Percentiles rank a stretch among this genome's conserved stretches.
Conservation (phyloP, 30 jellyfish, hydroid and myxozoan genomes). For the Rhopilema esculentum region DNA sequence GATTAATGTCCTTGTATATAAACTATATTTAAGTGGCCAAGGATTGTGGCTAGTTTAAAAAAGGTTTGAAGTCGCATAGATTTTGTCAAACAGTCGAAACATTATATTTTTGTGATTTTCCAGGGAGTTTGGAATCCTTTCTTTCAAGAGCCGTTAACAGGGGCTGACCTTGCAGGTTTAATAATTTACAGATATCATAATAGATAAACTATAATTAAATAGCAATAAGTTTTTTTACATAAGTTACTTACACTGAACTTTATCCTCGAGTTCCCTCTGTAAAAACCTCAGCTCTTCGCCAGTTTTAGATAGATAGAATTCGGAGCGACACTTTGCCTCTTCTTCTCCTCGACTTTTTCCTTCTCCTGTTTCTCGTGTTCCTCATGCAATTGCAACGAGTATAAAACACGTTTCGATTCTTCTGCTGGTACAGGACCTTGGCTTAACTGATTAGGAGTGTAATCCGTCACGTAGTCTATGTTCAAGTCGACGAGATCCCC, state of each 20-base stretch:
- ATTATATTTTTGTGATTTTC: too few species aligned
- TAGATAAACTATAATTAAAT: too few species aligned
- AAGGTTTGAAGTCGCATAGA: too few species aligned
- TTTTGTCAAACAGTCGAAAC: too few species aligned
- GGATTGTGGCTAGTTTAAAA: too few species aligned
- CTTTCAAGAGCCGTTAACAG: too few species aligned
- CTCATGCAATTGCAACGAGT: conserved; percentile 71
- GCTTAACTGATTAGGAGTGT: conserved; percentile 46
- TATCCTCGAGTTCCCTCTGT: conserved; percentile 58
- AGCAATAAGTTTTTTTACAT: too few species aligned
- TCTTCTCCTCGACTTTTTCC: conserved; percentile 57
- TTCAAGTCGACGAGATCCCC: conserved; percentile 80
- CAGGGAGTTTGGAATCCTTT: too few species aligned
- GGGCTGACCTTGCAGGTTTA: too few species aligned
- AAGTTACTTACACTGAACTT: conserved; percentile 70
- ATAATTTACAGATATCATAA: background rate
- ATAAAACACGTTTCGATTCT: conserved; percentile 74
- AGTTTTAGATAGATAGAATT: conserved; percentile 41
- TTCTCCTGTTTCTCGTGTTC: conserved; percentile 71
- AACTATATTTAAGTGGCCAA: too few species aligned
- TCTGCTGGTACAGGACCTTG: conserved; percentile 79
- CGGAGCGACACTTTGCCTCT: conserved; percentile 55
- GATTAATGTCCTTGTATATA: too few species aligned
- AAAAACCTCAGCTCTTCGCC: conserved; percentile 42
- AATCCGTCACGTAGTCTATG: conserved; percentile 80